phyloP scores from a whole-genome alignment of 2,113 vertebrate genomes.

The Oostethus manadensis region DNA sequence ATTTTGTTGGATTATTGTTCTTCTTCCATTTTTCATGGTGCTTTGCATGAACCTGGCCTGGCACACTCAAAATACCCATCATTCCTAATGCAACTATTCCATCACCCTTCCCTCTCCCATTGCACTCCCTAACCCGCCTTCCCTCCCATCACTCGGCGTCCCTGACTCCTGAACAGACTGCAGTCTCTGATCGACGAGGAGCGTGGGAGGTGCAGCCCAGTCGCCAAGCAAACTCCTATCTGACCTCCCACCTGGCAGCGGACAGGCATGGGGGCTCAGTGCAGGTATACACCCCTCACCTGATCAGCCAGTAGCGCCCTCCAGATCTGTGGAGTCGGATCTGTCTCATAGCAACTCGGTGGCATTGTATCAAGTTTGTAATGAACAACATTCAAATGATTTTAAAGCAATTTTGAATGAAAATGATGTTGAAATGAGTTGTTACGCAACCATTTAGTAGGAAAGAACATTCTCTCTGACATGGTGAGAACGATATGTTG shows the following conservation, averaged over 20 bases:
- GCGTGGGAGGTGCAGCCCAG: constrained; percentile 95
- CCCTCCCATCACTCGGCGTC: constrained; percentile 43
- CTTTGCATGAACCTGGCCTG: constrained; percentile 67
- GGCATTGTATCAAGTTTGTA: background rate
- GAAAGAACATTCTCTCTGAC: too few species aligned
- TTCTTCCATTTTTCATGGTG: constrained; percentile 59
- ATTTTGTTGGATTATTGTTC: constrained; percentile 43
- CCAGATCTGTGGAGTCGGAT: constrained; percentile 43
- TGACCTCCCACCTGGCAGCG: constrained; percentile 95
- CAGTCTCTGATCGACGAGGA: constrained; percentile 89
- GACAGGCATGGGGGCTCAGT: constrained; percentile 99
- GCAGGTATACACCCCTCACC: constrained; percentile 83
- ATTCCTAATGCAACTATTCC: constrained; percentile 54
- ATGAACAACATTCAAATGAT: background rate
- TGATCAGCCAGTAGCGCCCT: constrained; percentile 37
- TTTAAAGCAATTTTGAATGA: background rate
- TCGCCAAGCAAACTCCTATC: constrained; percentile 93
- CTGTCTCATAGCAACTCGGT: constrained; percentile 44
- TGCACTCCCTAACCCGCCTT: constrained; percentile 25
- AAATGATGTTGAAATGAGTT: too few species aligned
- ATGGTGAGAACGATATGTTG: background rate
- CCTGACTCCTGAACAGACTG: constrained; percentile 77
- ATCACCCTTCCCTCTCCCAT: constrained; percentile 39
- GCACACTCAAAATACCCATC: constrained; percentile 44
- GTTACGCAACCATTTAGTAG: background rate